Evolutionary conservation across 2,888 invertebrate genomes (phyloP).

Genomic region (Ganaspis brasiliensis): DNA sequence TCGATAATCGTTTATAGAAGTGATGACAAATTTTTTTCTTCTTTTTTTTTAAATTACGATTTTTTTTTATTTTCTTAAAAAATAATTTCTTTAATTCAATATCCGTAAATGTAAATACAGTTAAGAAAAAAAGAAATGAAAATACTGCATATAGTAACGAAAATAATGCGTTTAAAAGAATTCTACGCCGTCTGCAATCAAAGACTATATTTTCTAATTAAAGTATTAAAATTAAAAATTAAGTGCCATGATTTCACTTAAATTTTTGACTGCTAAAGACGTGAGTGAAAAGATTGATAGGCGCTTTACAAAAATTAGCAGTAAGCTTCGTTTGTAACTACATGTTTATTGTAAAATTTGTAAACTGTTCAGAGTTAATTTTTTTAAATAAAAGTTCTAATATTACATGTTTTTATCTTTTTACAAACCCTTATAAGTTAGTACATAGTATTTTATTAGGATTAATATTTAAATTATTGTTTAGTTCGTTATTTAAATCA

Average conservation of each 20-base stretch:
- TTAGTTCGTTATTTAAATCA: too few species aligned
- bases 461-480: too few species aligned
- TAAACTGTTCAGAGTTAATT: conserved; percentile 67
- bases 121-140: not conserved
- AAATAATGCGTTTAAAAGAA: not conserved
- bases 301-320: not conserved
- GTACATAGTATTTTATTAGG: too few species aligned
- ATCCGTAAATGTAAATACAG: too few species aligned
- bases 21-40: too few species aligned
- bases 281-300: not conserved
- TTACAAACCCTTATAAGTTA: too few species aligned
- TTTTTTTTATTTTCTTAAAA: too few species aligned
- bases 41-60: too few species aligned
- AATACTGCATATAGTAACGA: not conserved
- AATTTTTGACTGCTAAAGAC: conserved; percentile 3
- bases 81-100: too few species aligned
- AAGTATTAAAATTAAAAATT: not conserved
- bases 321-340: conserved; percentile 16
- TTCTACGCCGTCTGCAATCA: not conserved
- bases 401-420: not conserved
- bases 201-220: conserved; percentile 27
- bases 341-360: conserved; percentile 57
- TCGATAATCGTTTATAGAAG: too few species aligned
- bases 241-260: conserved; percentile 26
- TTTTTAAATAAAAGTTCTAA: conserved; percentile 65